Percentiles rank a stretch among this genome's conserved stretches.
Evolutionary conservation across 2,797 vertebrate species (phyloP).

Genomic region (Melanotaenia pygmaea): DNA sequence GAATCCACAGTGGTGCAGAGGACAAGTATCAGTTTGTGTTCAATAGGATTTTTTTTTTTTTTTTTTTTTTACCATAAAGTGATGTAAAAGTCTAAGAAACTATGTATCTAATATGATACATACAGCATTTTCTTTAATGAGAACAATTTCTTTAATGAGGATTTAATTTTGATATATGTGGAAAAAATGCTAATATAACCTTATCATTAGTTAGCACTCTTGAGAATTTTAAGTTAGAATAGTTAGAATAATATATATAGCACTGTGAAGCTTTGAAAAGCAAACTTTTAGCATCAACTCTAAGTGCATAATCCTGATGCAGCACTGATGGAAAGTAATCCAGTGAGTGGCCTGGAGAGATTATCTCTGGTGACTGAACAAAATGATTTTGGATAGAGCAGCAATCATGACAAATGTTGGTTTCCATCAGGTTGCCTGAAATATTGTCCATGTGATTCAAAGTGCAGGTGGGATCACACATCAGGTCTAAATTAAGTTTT

Average conservation of each 20-base stretch:
- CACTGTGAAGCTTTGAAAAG: no score
- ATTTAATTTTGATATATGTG: background rate
- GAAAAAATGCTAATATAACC: background rate
- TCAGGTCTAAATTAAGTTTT: background rate
- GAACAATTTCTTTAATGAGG: constrained; percentile 1
- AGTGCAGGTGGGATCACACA: background rate
- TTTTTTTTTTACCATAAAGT: no score
- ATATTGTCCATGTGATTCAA: background rate
- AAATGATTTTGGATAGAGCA: constrained; percentile 45
- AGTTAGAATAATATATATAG: background rate
- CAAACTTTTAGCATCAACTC: background rate
- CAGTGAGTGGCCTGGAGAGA: constrained; percentile 44
- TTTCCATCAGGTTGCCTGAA: constrained; percentile 58
- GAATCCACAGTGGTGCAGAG: no score
- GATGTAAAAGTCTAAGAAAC: no score
- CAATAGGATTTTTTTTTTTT: no score
- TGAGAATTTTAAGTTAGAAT: background rate
- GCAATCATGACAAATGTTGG: constrained; percentile 48
- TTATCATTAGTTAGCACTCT: background rate
- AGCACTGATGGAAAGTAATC: background rate
- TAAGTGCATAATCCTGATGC: background rate
- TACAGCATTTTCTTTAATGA: no score
- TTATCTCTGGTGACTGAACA: constrained; percentile 26
- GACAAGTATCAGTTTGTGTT: no score
- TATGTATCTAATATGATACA: no score